Evolutionary conservation across 2,797 vertebrate genomes (phyloP).

Genomic region (Tragelaphus oryx): DNA sequence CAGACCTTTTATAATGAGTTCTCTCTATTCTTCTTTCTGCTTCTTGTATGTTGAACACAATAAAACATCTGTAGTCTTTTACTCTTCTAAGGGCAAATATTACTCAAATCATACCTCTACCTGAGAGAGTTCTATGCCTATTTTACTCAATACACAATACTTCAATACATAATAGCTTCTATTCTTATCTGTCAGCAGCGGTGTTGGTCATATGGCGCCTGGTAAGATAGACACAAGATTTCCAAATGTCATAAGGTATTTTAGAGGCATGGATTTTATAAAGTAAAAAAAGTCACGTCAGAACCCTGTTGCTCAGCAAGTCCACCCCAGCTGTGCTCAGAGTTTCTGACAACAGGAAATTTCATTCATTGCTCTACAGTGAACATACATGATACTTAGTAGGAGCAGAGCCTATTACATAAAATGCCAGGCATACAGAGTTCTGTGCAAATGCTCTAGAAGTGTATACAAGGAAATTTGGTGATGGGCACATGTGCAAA

Average conservation of each 20-base stretch:
- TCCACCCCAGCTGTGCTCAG: slow-evolving; percentile 58
- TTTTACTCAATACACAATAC: background rate
- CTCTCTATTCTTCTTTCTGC: background rate
- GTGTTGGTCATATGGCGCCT: background rate
- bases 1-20: background rate
- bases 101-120: background rate
- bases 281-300: slow-evolving; percentile 57
- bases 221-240: slow-evolving; percentile 52
- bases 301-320: slow-evolving; percentile 75
- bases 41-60: background rate
- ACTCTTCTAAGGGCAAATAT: background rate
- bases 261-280: slow-evolving; percentile 58
- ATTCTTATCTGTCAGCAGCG: slow-evolving; percentile 36
- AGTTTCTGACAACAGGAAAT: slow-evolving; percentile 67
- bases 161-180: slow-evolving; percentile 19
- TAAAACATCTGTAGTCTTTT: background rate
- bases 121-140: background rate
- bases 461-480: background rate
- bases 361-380: slow-evolving; percentile 68
- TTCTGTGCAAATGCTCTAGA: slow-evolving; percentile 61
- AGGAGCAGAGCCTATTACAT: slow-evolving; percentile 70
- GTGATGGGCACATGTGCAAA: background rate
- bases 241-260: slow-evolving; percentile 74
- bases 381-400: slow-evolving; percentile 57
- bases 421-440: slow-evolving; percentile 64